These are phyloP conservation scores for Ophion ventricosus DNA, from an alignment of 2,888 invertebrate genomes.

Conservation along the genomic window DNA sequence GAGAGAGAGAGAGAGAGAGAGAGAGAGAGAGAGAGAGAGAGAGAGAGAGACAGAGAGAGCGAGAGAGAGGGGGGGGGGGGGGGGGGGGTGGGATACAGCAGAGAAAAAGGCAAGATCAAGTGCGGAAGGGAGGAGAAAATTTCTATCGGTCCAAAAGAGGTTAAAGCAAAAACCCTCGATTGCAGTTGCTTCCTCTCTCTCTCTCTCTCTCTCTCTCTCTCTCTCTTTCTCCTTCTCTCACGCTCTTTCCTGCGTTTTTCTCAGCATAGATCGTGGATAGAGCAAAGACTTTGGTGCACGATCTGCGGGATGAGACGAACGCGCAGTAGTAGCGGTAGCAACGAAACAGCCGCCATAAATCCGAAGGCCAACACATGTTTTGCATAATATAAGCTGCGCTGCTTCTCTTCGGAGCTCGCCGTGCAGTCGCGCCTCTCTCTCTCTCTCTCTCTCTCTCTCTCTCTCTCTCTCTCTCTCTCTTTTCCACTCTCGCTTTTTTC, in stretches of 20 bases:
- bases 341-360: constrained; percentile 81
- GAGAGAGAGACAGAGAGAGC: too few species aligned
- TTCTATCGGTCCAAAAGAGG: constrained; percentile 28
- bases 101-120: constrained; percentile 39
- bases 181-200: constrained; percentile 46
- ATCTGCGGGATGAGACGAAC: constrained; percentile 67
- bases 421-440: constrained; percentile 61
- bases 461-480: constrained; percentile 30
- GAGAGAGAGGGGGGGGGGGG: not conserved
- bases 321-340: constrained; percentile 71
- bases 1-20: constrained; percentile 12
- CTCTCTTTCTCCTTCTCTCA: constrained; percentile 19
- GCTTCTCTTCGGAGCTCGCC: constrained; percentile 63
- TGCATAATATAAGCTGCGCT: constrained; percentile 82
- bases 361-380: constrained; percentile 80
- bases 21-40: constrained; percentile 4
- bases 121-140: constrained; percentile 16
- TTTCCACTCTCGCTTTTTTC: constrained; percentile 21
- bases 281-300: constrained; percentile 61
- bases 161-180: constrained; percentile 41
- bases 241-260: constrained; percentile 43
- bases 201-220: constrained; percentile 37
- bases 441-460: constrained; percentile 28
- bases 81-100: too few species aligned
- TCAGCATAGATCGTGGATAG: constrained; percentile 35